These are phyloP conservation scores for Chloroceryle inda DNA, from an alignment of 2,797 vertebrate species.

Conservation along the genomic window DNA sequence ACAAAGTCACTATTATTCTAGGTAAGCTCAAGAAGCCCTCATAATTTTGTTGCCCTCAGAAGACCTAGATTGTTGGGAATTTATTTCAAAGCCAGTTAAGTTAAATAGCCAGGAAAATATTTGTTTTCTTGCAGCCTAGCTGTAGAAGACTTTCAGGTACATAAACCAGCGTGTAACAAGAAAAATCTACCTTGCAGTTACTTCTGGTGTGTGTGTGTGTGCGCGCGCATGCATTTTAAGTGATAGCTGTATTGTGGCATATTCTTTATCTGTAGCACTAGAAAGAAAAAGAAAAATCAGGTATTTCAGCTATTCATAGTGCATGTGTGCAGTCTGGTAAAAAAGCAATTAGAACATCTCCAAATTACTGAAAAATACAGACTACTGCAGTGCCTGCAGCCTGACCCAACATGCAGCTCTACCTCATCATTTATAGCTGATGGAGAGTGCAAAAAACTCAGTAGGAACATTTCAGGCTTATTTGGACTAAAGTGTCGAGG, in stretches of 20 bases:
- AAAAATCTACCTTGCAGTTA: not conserved
- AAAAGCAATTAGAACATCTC: not conserved
- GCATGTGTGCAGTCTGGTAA: not conserved
- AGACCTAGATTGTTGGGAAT: not conserved
- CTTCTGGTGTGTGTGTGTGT: not conserved
- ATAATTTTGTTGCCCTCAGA: not conserved
- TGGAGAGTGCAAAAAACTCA: not conserved
- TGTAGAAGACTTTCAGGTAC: not conserved
- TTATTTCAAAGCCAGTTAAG: conserved; percentile 11
- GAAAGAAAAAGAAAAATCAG: not conserved
- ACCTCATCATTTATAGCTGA: not conserved
- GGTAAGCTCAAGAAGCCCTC: conserved; percentile 29
- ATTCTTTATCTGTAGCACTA: not conserved
- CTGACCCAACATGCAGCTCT: not conserved
- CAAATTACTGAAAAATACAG: not conserved
- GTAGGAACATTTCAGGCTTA: not conserved
- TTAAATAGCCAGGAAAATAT: not conserved
- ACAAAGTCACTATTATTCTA: conserved; percentile 48
- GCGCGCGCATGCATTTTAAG: not conserved
- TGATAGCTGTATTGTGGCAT: not conserved
- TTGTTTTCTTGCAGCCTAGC: not conserved
- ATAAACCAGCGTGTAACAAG: not conserved
- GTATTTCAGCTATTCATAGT: not conserved
- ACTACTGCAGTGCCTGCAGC: not conserved
- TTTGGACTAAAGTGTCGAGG: not conserved